A percentile compares a stretch with the other conserved stretches of the same genome.
phyloP scores from a whole-genome alignment of 30 jellyfish, hydroid and myxozoan species.

The Cassiopea xamachana region DNA sequence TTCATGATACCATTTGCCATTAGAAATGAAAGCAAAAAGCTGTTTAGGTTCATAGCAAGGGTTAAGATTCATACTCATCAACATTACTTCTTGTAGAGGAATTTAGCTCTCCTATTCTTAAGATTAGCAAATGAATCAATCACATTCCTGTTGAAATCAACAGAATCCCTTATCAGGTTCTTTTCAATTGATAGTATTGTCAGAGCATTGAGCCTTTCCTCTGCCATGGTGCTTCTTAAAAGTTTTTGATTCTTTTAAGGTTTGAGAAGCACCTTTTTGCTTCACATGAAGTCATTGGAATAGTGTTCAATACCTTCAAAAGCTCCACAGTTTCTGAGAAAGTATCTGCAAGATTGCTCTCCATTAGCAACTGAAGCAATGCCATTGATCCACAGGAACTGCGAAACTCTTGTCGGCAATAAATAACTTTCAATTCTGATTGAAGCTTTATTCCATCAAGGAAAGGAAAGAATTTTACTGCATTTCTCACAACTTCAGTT shows the following conservation, averaged over 20 bases:
- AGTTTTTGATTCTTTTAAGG: conserved; percentile 21
- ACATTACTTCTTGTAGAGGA: not conserved
- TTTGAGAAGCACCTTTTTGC: conserved; percentile 46
- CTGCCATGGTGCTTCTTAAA: conserved; percentile 46
- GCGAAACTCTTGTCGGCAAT: conserved; percentile 33
- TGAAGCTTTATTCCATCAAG: conserved; percentile 24
- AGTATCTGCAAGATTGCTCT: conserved; percentile 32
- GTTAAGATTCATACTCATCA: not conserved
- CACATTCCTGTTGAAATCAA: conserved; percentile 31
- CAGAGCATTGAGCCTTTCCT: conserved; percentile 56
- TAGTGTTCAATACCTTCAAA: conserved; percentile 17
- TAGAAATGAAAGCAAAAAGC: not conserved
- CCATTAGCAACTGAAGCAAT: conserved; percentile 28
- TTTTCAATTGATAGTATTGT: conserved; percentile 49
- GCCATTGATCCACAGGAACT: conserved; percentile 32
- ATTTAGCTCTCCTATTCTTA: conserved; percentile 52
- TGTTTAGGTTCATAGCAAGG: not conserved
- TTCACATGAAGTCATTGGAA: conserved; percentile 50
- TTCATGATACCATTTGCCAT: not conserved
- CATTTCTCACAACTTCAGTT: conserved; percentile 19
- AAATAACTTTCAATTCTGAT: conserved; percentile 16
- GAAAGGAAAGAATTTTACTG: conserved; percentile 16
- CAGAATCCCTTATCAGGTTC: conserved; percentile 30
- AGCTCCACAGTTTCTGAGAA: conserved; percentile 24
- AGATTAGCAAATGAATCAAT: conserved; percentile 32